Evolutionary conservation across 1,140 invertebrate genomes (phyloP), one percentile per base, ranked within the genome.

Genomic region (Hypsibius dujardini): DNA sequence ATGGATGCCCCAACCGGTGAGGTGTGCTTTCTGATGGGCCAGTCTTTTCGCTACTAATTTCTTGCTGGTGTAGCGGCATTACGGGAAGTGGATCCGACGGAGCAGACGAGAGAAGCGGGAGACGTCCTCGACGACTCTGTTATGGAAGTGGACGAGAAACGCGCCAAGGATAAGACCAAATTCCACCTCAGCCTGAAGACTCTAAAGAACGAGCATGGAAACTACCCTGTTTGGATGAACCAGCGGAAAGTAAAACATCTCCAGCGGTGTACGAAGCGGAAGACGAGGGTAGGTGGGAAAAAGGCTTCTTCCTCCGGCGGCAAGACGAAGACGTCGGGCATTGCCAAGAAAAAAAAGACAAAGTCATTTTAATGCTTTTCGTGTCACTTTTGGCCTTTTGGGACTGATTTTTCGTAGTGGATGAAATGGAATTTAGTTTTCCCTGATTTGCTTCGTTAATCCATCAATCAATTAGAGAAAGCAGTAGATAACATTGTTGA

Each of bases 211-310:
- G 62, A 67, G 42, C 62, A 67, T 42, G 62, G 62, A 7, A 67
- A 67, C 42, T 67, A 67, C 45, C 62, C 62, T 3, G 62, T 12
- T 67, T 67, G 62, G 62, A 42, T 67, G 62, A 67, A 42, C 42
- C 62, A 67, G 42, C 7, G 62, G 7, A 7, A 42, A 14, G 45
- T 67, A 3, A 7, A 67, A 42, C 62, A 67, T 12, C 3, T 67
- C 7, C 12, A 42, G 62, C 7, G 42, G 7, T 14, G 62, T 67
- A 42, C 3, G 7, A 67, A 7, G 62, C 62, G 42, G 62, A 67
- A 67, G n/a, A n/a, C n/a, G n/a, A n/a, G n/a, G n/a, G n/a, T n/a
- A n/a, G n/a, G n/a, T n/a, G n/a, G n/a, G n/a, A n/a, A n/a, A n/a
- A n/a, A n/a, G n/a, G n/a, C n/a, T n/a, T n/a, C n/a, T n/a, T n/a